Percentiles rank a stretch among this genome's conserved stretches.
Evolutionary conservation across 2,888 invertebrate genomes (phyloP).

Genomic region (Tuberolachnus salignus): DNA sequence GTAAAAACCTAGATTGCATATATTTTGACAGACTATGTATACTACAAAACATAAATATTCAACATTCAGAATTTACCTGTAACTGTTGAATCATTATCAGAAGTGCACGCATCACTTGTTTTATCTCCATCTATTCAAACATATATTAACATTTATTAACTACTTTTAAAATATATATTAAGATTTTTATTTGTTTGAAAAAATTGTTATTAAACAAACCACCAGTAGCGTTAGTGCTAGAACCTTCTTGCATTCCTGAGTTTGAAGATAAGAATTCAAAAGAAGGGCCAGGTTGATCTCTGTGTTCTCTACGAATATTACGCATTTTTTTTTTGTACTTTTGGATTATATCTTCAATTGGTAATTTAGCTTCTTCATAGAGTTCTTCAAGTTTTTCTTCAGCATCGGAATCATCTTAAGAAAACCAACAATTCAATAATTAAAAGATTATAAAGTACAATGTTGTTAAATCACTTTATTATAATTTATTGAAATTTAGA

Average conservation of each 20-base stretch:
- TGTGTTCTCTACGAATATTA: not conserved
- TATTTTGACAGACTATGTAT: too few species aligned
- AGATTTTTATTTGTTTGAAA: not conserved
- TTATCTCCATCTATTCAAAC: not conserved
- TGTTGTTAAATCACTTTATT: too few species aligned
- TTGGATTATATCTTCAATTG: slow-evolving; percentile 36
- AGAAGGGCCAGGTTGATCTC: slow-evolving; percentile 13
- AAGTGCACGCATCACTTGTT: not conserved
- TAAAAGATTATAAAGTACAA: not conserved
- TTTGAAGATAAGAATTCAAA: not conserved
- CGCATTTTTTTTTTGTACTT: slow-evolving; percentile 14
- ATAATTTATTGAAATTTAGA: too few species aligned
- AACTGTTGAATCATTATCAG: not conserved
- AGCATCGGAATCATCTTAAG: not conserved
- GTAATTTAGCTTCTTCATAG: slow-evolving; percentile 33
- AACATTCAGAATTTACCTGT: not conserved
- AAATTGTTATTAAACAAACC: not conserved
- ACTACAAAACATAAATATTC: too few species aligned
- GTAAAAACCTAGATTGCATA: too few species aligned
- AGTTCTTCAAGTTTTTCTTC: slow-evolving; percentile 25
- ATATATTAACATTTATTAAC: not conserved
- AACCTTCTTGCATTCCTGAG: too few species aligned
- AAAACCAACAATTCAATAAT: too few species aligned
- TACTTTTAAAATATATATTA: not conserved
- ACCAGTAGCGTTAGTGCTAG: not conserved